Evolutionary conservation across 2,113 vertebrate genomes (phyloP), one percentile per base, ranked within the genome.

Genomic region (Amazona vittata): DNA sequence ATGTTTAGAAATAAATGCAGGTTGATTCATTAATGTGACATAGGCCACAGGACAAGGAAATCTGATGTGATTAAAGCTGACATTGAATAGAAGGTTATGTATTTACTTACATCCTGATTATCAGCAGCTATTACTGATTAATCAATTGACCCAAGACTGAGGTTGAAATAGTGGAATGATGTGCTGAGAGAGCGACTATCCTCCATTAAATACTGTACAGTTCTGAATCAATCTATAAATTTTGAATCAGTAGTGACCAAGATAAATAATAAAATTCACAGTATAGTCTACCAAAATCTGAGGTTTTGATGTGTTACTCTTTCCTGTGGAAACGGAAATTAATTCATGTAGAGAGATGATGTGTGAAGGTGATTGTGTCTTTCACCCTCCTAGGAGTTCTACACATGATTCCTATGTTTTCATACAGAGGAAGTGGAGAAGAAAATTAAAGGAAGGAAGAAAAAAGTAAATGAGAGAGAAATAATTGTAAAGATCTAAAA

Each of bases 111-210:
- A 64, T 37, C 11, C 33, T 89, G 76, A 86, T 94, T 83, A 95
- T 89, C n/a, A 77, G 55, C 64, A 86, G 83, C 89, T 96, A 95
- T 86, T 91, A 74, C 49, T 25, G 59, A 81, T 89, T 92, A 93
- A 94, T 91, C 89, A 91, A 52, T 94, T 91, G 83, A 77, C 33
- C 39, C 44, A 93, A 81, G 53, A 83, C 4, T 80, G 50, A 81
- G 41, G 26, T 69, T 88, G 63, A 83, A 94, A 75, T 31, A 70
- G 24, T 67, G 26, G 31, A 78, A 86, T 67, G 12, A 46, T 63
- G 28, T 81, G 50, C 33, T 67, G 20, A 33, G 43, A 53, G 64
- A 77, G 21, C 47, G 24, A 78, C 78, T 79, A 74, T 68, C 29
- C 37, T 87, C 43, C 28, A 68, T 60, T 74, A 70, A 8, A 37